These are phyloP conservation scores for Phenacoccus solenopsis DNA, from an alignment of 1,140 invertebrate genomes.

Conservation along the genomic window DNA sequence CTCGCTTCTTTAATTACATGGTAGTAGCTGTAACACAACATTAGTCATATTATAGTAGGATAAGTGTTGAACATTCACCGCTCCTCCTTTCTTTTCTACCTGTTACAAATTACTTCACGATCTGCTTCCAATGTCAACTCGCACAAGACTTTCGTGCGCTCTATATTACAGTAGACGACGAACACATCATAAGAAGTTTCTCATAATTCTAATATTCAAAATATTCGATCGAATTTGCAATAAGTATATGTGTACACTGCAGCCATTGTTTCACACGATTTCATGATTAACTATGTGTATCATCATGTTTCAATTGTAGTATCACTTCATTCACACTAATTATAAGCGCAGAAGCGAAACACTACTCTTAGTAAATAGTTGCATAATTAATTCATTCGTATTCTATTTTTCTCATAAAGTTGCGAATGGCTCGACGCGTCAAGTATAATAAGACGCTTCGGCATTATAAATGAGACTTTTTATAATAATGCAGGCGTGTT, in stretches of 20 bases:
- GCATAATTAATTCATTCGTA: background rate
- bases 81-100: too few relatives aligned
- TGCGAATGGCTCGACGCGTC: background rate
- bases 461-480: too few relatives aligned
- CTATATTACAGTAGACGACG: background rate
- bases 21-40: too few relatives aligned
- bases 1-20: too few relatives aligned
- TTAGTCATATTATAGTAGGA: too few relatives aligned
- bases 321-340: constrained; percentile 2
- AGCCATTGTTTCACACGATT: background rate
- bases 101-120: background rate
- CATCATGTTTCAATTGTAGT: background rate
- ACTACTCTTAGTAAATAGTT: background rate
- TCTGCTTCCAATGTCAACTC: background rate
- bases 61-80: too few relatives aligned
- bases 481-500: too few relatives aligned
- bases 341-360: background rate
- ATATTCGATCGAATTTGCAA: background rate
- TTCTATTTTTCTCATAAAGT: background rate
- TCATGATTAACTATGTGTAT: background rate
- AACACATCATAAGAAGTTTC: background rate
- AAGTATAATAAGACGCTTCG: background rate
- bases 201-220: background rate
- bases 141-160: background rate
- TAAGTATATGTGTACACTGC: background rate